phyloP scores from a whole-genome alignment of 2,113 vertebrate genomes.

The Abramis brama region DNA sequence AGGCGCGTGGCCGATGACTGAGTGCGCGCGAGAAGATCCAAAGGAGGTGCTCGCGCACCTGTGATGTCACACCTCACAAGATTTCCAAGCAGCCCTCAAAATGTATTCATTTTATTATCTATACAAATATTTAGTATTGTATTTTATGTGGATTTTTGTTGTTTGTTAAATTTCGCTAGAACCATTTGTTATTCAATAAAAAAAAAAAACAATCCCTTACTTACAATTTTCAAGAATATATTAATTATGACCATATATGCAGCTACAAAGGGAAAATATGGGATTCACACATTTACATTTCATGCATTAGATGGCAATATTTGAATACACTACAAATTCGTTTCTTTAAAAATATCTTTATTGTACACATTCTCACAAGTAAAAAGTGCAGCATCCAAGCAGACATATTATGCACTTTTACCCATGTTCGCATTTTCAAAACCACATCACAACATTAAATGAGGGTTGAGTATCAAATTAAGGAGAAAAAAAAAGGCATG shows the following conservation, averaged over 20 bases:
- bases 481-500: slow-evolving; percentile 56
- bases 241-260: background rate
- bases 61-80: background rate
- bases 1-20: slow-evolving; percentile 57
- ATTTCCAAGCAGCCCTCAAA: background rate
- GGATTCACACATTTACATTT: background rate
- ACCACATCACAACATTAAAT: slow-evolving; percentile 51
- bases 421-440: slow-evolving; percentile 10
- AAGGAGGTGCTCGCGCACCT: slow-evolving; percentile 3
- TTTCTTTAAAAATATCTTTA: slow-evolving; percentile 53
- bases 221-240: background rate
- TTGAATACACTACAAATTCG: background rate
- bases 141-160: background rate
- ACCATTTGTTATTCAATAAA: background rate
- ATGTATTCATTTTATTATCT: background rate
- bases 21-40: background rate
- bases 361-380: slow-evolving; percentile 44
- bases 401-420: slow-evolving; percentile 21
- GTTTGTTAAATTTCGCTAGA: background rate
- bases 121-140: background rate
- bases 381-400: slow-evolving; percentile 16
- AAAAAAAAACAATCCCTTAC: background rate
- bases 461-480: slow-evolving; percentile 46
- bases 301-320: background rate
- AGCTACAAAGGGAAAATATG: background rate